These are phyloP conservation scores for Magallana ariakensis DNA, from an alignment of 1,140 invertebrate species.

Conservation along the genomic window DNA sequence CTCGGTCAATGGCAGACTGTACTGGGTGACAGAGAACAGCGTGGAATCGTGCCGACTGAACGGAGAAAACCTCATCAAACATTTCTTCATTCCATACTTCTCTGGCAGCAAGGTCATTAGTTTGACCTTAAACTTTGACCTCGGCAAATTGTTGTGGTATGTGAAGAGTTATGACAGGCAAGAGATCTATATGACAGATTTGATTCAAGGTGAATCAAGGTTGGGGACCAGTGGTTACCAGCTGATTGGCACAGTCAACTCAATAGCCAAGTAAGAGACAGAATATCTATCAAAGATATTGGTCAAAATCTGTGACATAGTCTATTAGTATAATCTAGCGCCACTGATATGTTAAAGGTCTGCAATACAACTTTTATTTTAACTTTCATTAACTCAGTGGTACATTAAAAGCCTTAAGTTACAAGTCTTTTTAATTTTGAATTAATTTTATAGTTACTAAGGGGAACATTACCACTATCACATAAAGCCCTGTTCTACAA, in stretches of 20 bases:
- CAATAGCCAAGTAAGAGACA: conserved; percentile 67
- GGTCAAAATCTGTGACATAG: no score
- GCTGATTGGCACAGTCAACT: conserved; percentile 60
- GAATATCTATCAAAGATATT: neutral
- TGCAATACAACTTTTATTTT: no score
- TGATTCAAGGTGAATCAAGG: conserved; percentile 52
- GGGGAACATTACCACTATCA: no score
- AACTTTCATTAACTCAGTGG: conserved; percentile 64
- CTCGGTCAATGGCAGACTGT: conserved; percentile 88
- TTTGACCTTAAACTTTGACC: conserved; percentile 85
- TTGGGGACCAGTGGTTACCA: conserved; percentile 16
- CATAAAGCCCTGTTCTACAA: no score
- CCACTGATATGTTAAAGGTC: no score
- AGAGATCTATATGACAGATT: conserved; percentile 64
- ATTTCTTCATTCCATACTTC: conserved; percentile 86
- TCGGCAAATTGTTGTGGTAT: conserved; percentile 69
- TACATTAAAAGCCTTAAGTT: conserved; percentile 81
- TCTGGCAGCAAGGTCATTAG: conserved; percentile 87
- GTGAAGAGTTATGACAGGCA: conserved; percentile 63
- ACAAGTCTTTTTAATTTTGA: no score
- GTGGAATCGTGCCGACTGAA: conserved; percentile 89
- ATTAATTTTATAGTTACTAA: no score
- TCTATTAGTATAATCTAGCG: neutral
- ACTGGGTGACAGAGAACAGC: conserved; percentile 92
- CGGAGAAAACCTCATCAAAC: conserved; percentile 87